A percentile compares a stretch with the other conserved stretches of the same genome.
phyloP scores from a whole-genome alignment of 2,113 vertebrate species.

The Siphamia tubifer region DNA sequence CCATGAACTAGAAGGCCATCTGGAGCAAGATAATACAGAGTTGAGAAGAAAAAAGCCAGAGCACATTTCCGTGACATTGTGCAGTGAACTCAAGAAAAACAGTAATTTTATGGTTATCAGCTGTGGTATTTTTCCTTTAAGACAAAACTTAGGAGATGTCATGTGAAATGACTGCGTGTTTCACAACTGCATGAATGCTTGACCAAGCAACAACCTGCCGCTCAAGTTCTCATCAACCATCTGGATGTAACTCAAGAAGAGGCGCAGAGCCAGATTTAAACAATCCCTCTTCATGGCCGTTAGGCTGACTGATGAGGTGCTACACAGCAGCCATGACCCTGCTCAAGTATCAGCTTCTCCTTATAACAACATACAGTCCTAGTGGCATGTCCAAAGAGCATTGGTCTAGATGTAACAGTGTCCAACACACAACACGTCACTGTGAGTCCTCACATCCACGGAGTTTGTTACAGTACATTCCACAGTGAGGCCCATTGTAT shows the following conservation, averaged over 20 bases:
- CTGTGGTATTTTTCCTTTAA: neutral
- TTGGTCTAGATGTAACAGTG: constrained; percentile 54
- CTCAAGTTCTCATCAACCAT: constrained; percentile 53
- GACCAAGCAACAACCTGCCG: constrained; percentile 36
- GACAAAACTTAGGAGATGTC: constrained; percentile 32
- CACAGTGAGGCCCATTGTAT: constrained; percentile 55
- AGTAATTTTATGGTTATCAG: constrained; percentile 26
- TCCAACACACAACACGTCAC: constrained; percentile 63
- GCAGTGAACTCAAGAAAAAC: constrained; percentile 32
- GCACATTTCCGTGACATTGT: constrained; percentile 42
- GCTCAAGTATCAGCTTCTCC: constrained; percentile 59
- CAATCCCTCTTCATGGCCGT: constrained; percentile 59
- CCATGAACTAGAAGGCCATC: constrained; percentile 44
- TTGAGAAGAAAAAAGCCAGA: constrained; percentile 51
- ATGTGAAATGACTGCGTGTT: constrained; percentile 38
- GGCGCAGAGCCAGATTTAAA: constrained; percentile 64
- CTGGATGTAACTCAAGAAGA: constrained; percentile 66
- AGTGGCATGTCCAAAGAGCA: constrained; percentile 50
- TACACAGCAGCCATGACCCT: constrained; percentile 61
- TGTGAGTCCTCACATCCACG: constrained; percentile 1
- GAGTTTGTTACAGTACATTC: constrained; percentile 38
- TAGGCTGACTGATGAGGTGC: constrained; percentile 78
- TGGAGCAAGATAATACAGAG: constrained; percentile 16
- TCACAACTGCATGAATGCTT: constrained; percentile 22
- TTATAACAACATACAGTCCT: constrained; percentile 58